A percentile compares a stretch with the other conserved stretches of the same genome.
phyloP scores from a whole-genome alignment of 2,888 invertebrate genomes.

The Pycnomerus fuliginosus region DNA sequence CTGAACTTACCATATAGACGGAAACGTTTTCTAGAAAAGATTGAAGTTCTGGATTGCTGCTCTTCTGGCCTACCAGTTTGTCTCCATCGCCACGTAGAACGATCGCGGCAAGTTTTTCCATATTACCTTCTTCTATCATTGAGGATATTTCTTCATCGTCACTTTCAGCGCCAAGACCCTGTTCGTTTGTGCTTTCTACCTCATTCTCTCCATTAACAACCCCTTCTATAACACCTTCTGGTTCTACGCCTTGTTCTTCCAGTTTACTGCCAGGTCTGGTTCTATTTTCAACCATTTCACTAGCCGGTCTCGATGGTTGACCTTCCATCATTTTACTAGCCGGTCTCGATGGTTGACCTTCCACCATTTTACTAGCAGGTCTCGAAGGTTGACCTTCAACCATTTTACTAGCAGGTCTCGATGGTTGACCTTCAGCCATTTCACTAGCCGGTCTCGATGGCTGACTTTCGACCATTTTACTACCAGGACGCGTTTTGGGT shows the following conservation, averaged over 20 bases:
- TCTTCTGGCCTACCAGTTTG: slow-evolving; percentile 67
- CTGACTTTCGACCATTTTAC: no score
- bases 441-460: slow-evolving; percentile 9
- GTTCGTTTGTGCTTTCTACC: slow-evolving; percentile 52
- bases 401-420: slow-evolving; percentile 3
- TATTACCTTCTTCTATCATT: slow-evolving; percentile 72
- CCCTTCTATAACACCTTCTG: slow-evolving; percentile 51
- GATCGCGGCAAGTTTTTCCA: slow-evolving; percentile 86
- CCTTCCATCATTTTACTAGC: no score
- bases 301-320: slow-evolving; percentile 7
- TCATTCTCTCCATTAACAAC: slow-evolving; percentile 51
- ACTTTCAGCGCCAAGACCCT: slow-evolving; percentile 52
- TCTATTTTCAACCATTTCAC: slow-evolving; percentile 10
- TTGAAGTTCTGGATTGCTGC: slow-evolving; percentile 76
- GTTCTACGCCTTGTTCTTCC: slow-evolving; percentile 27
- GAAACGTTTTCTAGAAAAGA: slow-evolving; percentile 86
- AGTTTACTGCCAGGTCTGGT: slow-evolving; percentile 5
- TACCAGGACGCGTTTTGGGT: no score
- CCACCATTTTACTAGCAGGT: no score
- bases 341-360: no score
- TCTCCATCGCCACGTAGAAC: slow-evolving; percentile 88
- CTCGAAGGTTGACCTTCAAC: no score
- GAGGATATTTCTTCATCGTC: slow-evolving; percentile 65
- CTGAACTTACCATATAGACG: slow-evolving; percentile 77
- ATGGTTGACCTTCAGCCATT: slow-evolving; percentile 9